A percentile compares a stretch with the other conserved stretches of the same genome.
These are phyloP conservation scores for Sebastes reedi DNA, from an alignment of 2,797 vertebrate species.

Conservation along the genomic window DNA sequence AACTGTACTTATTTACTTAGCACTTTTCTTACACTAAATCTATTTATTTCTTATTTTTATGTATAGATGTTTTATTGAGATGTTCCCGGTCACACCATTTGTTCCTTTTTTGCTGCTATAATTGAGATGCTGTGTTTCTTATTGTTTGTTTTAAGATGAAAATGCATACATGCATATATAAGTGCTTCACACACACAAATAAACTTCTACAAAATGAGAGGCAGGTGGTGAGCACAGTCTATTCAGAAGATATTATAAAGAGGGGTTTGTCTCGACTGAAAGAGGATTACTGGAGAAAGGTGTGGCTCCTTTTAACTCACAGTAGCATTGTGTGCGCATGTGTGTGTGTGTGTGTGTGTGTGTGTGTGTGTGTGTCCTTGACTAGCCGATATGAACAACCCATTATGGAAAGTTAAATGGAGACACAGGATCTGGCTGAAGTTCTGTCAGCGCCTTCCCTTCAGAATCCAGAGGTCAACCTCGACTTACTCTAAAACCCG, in stretches of 20 bases:
- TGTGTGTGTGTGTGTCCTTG: conserved; percentile 29
- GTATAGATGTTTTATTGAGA: neutral
- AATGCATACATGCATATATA: neutral
- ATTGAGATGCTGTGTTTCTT: neutral
- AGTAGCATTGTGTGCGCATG: conserved; percentile 39
- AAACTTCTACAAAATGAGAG: conserved; percentile 8
- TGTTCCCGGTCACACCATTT: neutral
- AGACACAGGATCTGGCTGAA: conserved; percentile 34
- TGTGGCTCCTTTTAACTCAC: conserved; percentile 68
- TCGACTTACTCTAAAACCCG: neutral
- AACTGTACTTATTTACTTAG: neutral
- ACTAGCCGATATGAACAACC: conserved; percentile 18
- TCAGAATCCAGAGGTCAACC: conserved; percentile 18
- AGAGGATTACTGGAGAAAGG: conserved; percentile 73
- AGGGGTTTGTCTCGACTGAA: conserved; percentile 64
- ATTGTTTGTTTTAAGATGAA: neutral
- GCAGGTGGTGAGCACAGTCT: conserved; percentile 63
- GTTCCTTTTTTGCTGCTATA: neutral
- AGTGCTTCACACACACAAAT: neutral
- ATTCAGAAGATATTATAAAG: conserved; percentile 70
- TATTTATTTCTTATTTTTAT: neutral
- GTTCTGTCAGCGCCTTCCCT: conserved; percentile 20
- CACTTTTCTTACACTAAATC: neutral
- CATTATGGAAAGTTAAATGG: conserved; percentile 39
- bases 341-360: conserved; percentile 33